A percentile compares a stretch with the other conserved stretches of the same genome.
These are phyloP conservation scores for Otolemur crassicaudatus DNA, from an alignment of 2,797 vertebrate genomes.

Conservation along the genomic window DNA sequence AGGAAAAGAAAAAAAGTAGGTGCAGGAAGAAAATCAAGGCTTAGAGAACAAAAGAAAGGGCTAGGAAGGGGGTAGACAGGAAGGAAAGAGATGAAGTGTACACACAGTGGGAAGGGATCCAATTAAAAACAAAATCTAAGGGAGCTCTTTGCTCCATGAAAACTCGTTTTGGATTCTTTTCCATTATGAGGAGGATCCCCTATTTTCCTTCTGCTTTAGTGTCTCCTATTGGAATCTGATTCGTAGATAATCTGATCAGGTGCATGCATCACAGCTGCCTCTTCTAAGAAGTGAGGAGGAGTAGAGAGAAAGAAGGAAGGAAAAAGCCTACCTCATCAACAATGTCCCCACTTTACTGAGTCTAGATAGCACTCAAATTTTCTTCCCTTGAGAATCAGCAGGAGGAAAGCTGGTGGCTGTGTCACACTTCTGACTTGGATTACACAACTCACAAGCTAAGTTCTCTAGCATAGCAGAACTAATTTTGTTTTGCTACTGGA, in stretches of 20 bases:
- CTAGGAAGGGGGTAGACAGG: not conserved
- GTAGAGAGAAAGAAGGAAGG: not conserved
- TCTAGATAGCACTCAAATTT: not conserved
- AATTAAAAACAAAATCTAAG: not conserved
- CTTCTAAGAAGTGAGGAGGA: not conserved
- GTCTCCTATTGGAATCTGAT: not conserved
- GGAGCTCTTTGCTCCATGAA: not conserved
- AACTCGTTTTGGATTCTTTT: not conserved
- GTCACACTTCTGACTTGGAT: not conserved
- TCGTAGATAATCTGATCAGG: not conserved
- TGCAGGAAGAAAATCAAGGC: not conserved
- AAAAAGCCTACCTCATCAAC: not conserved
- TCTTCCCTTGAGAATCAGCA: slow-evolving; percentile 9
- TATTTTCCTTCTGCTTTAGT: not conserved
- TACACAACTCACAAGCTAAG: not conserved
- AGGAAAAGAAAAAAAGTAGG: not conserved
- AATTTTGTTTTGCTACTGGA: slow-evolving; percentile 52
- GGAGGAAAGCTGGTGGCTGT: not conserved
- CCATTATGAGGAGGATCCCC: no score
- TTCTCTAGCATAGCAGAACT: not conserved
- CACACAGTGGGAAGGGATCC: not conserved
- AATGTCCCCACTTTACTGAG: not conserved
- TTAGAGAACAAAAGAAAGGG: not conserved
- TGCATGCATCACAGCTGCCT: not conserved
- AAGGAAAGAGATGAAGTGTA: not conserved